Base-by-base conservation (phyloP, 2,797 vertebrate genomes). In the Sebastiscus tertius region DNA sequence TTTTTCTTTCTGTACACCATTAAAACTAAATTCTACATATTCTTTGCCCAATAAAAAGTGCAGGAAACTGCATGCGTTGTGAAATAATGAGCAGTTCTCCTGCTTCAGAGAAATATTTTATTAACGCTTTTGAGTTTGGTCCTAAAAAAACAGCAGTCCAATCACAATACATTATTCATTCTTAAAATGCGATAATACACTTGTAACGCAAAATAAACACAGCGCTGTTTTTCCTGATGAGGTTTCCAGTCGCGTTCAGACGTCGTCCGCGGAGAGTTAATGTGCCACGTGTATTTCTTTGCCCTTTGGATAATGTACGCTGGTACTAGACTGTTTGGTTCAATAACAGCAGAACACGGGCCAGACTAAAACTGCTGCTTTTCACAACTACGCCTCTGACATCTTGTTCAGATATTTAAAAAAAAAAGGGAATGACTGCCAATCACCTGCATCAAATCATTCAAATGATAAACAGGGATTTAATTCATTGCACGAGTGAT, bases 201-300 rank as follows among this genome's bases (percentile, higher is more conserved):
- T 72, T 58, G 62, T 88, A 84, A 88, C 79, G 66, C 85, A 87
- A 87, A 88, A 61, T 77, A 86, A 90, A 88, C 85, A 89, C 49
- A 7, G 49, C 2, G 3, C 72, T 87, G 81, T 88, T 94, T 93
- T 92, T 87, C 85, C 90, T 90, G 84, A 90, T 77, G 63, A 16
- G 54, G 63, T 86, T 93, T 91, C 89, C 89, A 93, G 86, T 91
- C 86, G 87, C 85, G 89, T 89, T 89, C 84, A 91, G 87, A 79
- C 13, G 52, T 71, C 79, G 49, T 82, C 85, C 55, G 83, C 86
- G 84, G 75, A 90, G 90, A 95, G 88, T 95, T 88, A 92, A 88
- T 88, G 92, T 90, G 88, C 62, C 79, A 84, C 90, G 93, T 85
- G 83, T 88, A 87, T 90, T 89, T 83, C 81, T 92, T 90, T 84